Percentiles rank a stretch among this genome's conserved stretches.
These are phyloP conservation scores for Hoplodrina blanda DNA, from an alignment of 2,888 invertebrate species.

Conservation along the genomic window DNA sequence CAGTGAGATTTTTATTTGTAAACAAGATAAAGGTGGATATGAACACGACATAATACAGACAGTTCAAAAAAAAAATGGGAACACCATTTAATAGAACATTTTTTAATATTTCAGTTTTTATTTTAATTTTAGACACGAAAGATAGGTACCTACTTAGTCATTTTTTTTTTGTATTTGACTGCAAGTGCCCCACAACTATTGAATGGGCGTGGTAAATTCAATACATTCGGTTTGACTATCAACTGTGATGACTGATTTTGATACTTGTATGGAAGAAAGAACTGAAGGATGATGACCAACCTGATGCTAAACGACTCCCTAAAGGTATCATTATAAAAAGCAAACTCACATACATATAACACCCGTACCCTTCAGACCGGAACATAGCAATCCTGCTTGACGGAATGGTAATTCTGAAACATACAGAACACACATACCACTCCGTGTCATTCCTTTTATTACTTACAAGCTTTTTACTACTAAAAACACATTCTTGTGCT, in stretches of 20 bases:
- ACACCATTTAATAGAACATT: no score
- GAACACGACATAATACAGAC: no score
- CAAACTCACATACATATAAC: constrained; percentile 6
- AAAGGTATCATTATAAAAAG: constrained; percentile 10
- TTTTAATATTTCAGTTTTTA: no score
- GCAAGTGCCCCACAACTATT: not conserved
- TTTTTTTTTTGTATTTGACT: no score
- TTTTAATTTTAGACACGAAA: no score
- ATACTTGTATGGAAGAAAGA: not conserved
- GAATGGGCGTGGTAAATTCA: not conserved
- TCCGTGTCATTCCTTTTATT: not conserved
- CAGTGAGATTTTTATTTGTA: no score
- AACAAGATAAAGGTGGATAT: no score
- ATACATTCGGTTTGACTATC: not conserved
- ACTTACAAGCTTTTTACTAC: constrained; percentile 1
- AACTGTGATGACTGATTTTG: not conserved
- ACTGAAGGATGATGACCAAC: not conserved
- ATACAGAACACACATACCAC: constrained; percentile 2
- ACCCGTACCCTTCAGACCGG: constrained; percentile 18
- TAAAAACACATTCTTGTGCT: not conserved
- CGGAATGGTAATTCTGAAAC: not conserved
- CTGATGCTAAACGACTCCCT: not conserved
- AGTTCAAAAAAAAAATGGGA: no score
- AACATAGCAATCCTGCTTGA: constrained; percentile 13
- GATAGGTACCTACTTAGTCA: no score